Base-by-base conservation (phyloP, 2,797 vertebrate genomes). In the Thripadectes ignobilis region DNA sequence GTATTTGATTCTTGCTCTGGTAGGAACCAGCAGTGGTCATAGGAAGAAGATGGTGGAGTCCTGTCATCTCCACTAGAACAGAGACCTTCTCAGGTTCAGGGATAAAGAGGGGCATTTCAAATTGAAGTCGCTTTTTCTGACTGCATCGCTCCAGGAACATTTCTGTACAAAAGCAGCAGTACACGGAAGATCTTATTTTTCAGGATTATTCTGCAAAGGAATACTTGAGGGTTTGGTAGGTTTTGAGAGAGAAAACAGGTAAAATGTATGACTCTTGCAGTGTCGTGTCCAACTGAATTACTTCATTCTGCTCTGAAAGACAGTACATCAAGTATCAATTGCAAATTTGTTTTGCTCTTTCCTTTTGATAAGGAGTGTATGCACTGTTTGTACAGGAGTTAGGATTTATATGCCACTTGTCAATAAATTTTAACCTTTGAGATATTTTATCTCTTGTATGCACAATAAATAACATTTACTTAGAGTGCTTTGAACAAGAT, bases 51-150 rank as follows among this genome's bases (percentile, higher is more conserved):
- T 29, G 26, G 26, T 9, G 22, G 57, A 54, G 12, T 54, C 41
- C 71, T 66, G 23, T 71, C 61, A 29, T 27, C 32, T 77, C 11
- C 30, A 27, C 24, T 55, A 46, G 49, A 74, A 63, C 29, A 73
- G 69, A 80, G 19, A 41, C 15, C 17, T 83, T 29, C 69, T 67
- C 17, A 22, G 32, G 27, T 24, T 74, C 75, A 46, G 68, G 49
- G 41, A n/a, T 51, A 17, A 12, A 59, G 38, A 51, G 16, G 34
- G 58, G 66, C 23, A 8, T 68, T 90, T 82, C 41, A 48, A 89
- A 48, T 14, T 59, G 49, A 32, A 79, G n/a, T 72, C 45, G 27
- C 48, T 85, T 84, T 94, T 68, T 83, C 41, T 90, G 51, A 22
- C 6, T 24, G 14, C 34, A 19, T 63, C n/a, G 39, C 26, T 68